These are phyloP conservation scores for Anser brachyrhynchus DNA, from an alignment of 2,113 vertebrate species.

Conservation along the genomic window DNA sequence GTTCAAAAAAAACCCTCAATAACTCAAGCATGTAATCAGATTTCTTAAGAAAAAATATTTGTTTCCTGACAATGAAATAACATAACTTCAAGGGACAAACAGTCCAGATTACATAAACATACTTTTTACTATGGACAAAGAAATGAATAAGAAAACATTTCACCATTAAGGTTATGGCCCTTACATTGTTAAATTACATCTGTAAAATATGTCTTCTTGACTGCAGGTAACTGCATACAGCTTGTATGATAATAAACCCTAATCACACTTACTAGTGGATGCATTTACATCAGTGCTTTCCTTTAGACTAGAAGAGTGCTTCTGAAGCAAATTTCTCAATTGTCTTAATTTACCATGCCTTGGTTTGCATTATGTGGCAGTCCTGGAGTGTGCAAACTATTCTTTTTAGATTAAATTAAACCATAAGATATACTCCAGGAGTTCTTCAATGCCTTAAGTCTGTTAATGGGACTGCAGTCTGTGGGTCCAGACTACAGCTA, in stretches of 20 bases:
- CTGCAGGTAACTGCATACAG: background rate
- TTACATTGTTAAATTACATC: background rate
- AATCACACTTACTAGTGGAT: background rate
- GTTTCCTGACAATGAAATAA: constrained; percentile 48
- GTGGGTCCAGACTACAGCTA: background rate
- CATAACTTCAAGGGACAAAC: constrained; percentile 25
- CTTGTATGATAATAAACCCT: background rate
- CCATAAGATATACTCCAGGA: background rate
- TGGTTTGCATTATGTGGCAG: background rate
- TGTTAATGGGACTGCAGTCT: background rate
- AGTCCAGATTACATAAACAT: constrained; percentile 21
- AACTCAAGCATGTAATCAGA: constrained; percentile 81
- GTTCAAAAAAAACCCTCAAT: constrained; percentile 60
- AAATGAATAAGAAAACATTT: constrained; percentile 21
- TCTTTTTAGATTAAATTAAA: background rate
- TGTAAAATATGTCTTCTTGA: background rate
- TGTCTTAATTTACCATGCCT: background rate
- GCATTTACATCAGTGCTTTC: background rate
- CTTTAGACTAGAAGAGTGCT: background rate
- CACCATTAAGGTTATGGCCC: background rate
- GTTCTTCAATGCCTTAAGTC: background rate
- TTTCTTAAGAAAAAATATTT: constrained; percentile 63
- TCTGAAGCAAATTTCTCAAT: constrained; percentile 19
- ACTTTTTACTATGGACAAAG: constrained; percentile 13
- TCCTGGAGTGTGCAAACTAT: background rate